Base-by-base conservation (phyloP, 2,888 invertebrate genomes). In the Drosophila kokeensis region DNA sequence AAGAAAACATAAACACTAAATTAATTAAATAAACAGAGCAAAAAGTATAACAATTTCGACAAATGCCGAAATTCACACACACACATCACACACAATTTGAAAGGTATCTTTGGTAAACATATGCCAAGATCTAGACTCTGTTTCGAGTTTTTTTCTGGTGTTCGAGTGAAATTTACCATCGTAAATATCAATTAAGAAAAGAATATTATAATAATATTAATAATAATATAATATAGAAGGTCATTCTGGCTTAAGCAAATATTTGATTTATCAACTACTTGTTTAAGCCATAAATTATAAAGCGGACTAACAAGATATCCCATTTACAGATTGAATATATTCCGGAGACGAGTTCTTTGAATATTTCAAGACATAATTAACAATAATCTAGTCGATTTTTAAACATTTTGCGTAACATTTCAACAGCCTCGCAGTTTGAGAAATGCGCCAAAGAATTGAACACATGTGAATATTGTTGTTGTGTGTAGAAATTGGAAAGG, bases 31-130 rank as follows among this genome's bases (percentile, higher is more conserved):
- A 1, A 30, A 61, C 18, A 50, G 18, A 48, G 59, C 49, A 45
- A 48, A 53, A 55, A 53, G 8, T 18, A 42, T 54, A 29, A n/a
- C 24, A 66, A 58, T 62, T 66, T 76, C 69, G 81, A 53, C 55
- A n/a, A 24, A 24, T 0, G 55, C 78, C 82, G 81, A 83, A 75
- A 70, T 55, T 42, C 13, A 61, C 52, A 79, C 69, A 79, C 69
- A 75, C 69, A 79, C 67, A 62, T 29, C 42, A 59, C 38, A 48
- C 55, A 60, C 42, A 58, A 29, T 32, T 29, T 8, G 2, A 5
- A 32, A 30, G n/a, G 27, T 27, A 10, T 50, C 13, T 34, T 24
- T 34, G 34, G 52, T 32, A 2, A 8, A 21, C 24, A 52, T 21
- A 21, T 15, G 7, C 30, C 21, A n/a, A n/a, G n/a, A n/a, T n/a